Evolutionary conservation across 2,113 vertebrate species (phyloP).

Genomic region (Neoarius graeffei): DNA sequence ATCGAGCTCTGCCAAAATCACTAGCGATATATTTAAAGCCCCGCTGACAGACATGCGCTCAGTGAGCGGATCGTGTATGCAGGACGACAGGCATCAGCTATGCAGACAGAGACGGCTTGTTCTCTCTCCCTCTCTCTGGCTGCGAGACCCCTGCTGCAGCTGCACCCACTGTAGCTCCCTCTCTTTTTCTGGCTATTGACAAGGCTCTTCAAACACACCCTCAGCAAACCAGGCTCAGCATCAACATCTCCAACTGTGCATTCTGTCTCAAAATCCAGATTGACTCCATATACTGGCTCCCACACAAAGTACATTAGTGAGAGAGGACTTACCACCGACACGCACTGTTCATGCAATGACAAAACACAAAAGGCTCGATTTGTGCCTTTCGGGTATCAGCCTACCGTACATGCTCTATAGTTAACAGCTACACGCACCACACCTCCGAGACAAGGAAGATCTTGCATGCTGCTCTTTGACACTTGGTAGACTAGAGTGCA

Average conservation of each 20-base stretch:
- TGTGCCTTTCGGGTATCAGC: neutral
- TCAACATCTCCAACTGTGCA: slow-evolving; percentile 35
- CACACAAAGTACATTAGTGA: neutral
- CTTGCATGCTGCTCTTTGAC: neutral
- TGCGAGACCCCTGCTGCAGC: slow-evolving; percentile 37
- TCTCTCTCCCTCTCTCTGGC: slow-evolving; percentile 41
- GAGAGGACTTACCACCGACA: neutral
- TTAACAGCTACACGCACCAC: neutral
- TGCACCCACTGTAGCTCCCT: slow-evolving; percentile 32
- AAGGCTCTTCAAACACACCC: neutral
- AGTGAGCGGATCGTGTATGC: slow-evolving; percentile 42
- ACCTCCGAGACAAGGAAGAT: slow-evolving; percentile 10
- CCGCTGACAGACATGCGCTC: slow-evolving; percentile 15
- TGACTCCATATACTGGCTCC: neutral
- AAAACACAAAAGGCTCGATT: slow-evolving; percentile 2
- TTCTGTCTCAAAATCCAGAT: slow-evolving; percentile 9
- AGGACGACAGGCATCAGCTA: slow-evolving; percentile 36
- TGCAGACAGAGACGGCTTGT: slow-evolving; percentile 46
- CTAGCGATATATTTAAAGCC: slow-evolving; percentile 19
- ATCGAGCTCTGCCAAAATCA: neutral
- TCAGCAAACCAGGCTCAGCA: neutral
- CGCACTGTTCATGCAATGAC: slow-evolving; percentile 20
- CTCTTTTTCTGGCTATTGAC: slow-evolving; percentile 8
- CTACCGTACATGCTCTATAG: neutral
- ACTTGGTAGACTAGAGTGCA: neutral